Percentiles rank a stretch among this genome's conserved stretches.
Conservation (phyloP, 2,113 vertebrate species). For the Indri indri region DNA sequence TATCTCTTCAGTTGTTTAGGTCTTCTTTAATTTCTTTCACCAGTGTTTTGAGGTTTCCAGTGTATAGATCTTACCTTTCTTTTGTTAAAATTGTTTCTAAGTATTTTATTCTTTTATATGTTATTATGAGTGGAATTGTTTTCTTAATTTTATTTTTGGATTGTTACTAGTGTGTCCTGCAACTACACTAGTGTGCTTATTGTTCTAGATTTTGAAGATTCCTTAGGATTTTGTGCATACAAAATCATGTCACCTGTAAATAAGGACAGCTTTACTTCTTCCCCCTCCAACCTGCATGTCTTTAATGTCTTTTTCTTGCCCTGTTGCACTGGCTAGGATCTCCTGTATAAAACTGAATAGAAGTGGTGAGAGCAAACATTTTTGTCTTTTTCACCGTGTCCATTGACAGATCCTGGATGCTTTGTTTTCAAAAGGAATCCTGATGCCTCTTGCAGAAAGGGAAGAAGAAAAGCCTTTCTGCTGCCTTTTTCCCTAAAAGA, state of each 20-base stretch:
- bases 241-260: neutral
- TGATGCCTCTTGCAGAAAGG: neutral
- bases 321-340: neutral
- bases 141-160: neutral
- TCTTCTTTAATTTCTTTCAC: neutral
- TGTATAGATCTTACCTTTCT: neutral
- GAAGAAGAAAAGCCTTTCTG: neutral
- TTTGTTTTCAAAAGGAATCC: neutral
- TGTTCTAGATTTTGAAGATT: conserved; percentile 33
- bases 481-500: conserved; percentile 2
- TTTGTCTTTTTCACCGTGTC: neutral
- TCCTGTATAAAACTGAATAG: neutral
- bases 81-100: conserved; percentile 29
- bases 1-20: neutral
- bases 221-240: neutral
- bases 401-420: neutral
- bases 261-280: neutral
- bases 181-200: neutral
- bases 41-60: conserved; percentile 17
- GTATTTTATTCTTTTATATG: conserved; percentile 7
- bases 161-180: neutral
- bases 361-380: neutral
- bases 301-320: conserved; percentile 17
- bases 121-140: neutral
- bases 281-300: neutral